Conservation (phyloP, 2,888 invertebrate species). For the Lamellibrachia satsuma region DNA sequence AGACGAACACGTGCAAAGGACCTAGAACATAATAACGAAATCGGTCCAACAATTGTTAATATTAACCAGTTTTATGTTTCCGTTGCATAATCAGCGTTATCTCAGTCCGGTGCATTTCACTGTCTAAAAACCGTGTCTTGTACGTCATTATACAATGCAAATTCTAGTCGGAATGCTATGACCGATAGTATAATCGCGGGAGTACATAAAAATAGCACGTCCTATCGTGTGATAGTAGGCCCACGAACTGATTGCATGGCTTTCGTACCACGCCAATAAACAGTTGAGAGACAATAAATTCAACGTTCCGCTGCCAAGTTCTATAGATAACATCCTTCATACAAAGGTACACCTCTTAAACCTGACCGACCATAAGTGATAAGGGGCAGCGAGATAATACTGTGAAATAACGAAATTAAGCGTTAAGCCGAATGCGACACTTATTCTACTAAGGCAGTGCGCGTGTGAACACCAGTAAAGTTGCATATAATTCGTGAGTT, state of each 20-base stretch:
- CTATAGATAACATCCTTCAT: background rate
- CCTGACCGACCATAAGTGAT: background rate
- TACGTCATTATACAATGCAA: conserved; percentile 17
- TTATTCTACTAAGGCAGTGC: background rate
- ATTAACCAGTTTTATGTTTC: conserved; percentile 6
- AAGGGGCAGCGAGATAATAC: background rate
- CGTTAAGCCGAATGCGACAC: background rate
- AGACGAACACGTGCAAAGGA: background rate
- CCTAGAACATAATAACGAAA: background rate
- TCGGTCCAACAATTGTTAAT: background rate
- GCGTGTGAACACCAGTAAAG: background rate
- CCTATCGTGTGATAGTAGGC: background rate
- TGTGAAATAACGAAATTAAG: conserved; percentile 7
- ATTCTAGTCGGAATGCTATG: background rate
- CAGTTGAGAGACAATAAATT: conserved; percentile 13
- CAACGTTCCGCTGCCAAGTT: background rate
- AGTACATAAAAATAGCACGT: background rate
- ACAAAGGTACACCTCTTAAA: conserved; percentile 17
- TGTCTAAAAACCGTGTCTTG: conserved; percentile 5
- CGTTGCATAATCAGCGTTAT: conserved; percentile 8
- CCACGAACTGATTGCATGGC: background rate
- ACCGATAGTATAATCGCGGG: background rate
- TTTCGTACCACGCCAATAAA: conserved; percentile 4
- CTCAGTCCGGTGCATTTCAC: conserved; percentile 6
- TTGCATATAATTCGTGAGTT: background rate